These are phyloP conservation scores for Oedothorax gibbosus DNA, from an alignment of 1,140 invertebrate genomes.

Conservation along the genomic window DNA sequence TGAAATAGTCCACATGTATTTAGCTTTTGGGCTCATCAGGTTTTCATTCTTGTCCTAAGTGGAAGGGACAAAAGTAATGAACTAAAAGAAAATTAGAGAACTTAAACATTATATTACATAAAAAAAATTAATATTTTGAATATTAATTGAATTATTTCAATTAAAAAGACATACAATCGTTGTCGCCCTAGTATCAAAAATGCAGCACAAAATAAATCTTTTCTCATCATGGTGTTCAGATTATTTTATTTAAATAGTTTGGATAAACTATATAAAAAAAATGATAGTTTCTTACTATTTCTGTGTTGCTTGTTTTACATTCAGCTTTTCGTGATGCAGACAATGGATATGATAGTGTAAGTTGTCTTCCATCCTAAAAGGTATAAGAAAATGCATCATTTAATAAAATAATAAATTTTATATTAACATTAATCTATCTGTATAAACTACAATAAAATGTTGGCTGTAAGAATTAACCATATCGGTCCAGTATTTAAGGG, in stretches of 20 bases:
- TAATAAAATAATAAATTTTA: too few species aligned
- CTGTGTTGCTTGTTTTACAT: constrained; percentile 14
- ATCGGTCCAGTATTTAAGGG: too few species aligned
- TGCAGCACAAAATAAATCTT: too few species aligned
- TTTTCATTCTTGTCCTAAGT: constrained; percentile 31
- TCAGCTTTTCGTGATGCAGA: constrained; percentile 37
- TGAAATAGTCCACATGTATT: constrained; percentile 32
- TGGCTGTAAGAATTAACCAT: too few species aligned
- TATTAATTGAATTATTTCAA: not conserved
- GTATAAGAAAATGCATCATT: constrained; percentile 1
- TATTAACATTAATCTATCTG: too few species aligned
- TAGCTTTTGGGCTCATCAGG: constrained; percentile 4
- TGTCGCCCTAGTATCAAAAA: too few species aligned
- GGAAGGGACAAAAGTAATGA: not conserved
- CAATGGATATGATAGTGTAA: constrained; percentile 6
- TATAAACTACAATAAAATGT: not conserved
- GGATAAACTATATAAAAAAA: too few species aligned
- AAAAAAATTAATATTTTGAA: not conserved
- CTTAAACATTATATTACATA: not conserved
- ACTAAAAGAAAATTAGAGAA: not conserved
- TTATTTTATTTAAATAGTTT: too few species aligned
- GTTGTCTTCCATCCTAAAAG: constrained; percentile 30
- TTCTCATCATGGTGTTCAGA: too few species aligned
- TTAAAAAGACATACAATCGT: too few species aligned
- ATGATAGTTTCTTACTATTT: constrained; percentile 21